Conservation (phyloP, 2,888 invertebrate genomes). For the Caenorhabditis angaria region DNA sequence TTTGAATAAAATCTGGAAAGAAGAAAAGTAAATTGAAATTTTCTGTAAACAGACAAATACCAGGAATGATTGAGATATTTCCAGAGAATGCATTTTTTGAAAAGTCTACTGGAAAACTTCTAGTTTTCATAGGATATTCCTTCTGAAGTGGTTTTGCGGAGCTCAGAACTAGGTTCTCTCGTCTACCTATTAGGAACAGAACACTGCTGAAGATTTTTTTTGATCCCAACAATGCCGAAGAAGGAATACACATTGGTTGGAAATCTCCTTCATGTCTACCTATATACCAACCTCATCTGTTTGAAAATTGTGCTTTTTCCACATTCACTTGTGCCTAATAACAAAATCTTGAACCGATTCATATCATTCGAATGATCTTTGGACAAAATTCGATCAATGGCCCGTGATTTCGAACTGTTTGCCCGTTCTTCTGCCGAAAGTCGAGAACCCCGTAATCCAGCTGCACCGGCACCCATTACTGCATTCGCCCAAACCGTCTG, state of each 20-base stretch:
- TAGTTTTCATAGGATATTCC: no score
- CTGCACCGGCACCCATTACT: slow-evolving; percentile 44
- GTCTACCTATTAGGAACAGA: not conserved
- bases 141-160: no score
- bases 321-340: slow-evolving; percentile 54
- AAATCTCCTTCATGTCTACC: no score
- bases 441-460: slow-evolving; percentile 44
- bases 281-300: slow-evolving; percentile 55
- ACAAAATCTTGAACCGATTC: slow-evolving; percentile 55
- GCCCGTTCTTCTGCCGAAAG: slow-evolving; percentile 39
- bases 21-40: no score
- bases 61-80: no score
- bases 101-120: no score
- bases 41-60: no score
- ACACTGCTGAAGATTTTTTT: not conserved
- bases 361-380: slow-evolving; percentile 49
- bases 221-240: not conserved
- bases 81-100: no score
- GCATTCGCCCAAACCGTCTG: not conserved
- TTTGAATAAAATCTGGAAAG: no score
- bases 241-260: not conserved
- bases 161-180: no score
- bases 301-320: slow-evolving; percentile 63
- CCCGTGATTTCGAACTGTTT: slow-evolving; percentile 48
- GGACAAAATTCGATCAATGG: slow-evolving; percentile 53